A percentile compares a stretch with the other conserved stretches of the same genome.
Conservation (phyloP, 2,113 vertebrate genomes). For the Bettongia penicillata region DNA sequence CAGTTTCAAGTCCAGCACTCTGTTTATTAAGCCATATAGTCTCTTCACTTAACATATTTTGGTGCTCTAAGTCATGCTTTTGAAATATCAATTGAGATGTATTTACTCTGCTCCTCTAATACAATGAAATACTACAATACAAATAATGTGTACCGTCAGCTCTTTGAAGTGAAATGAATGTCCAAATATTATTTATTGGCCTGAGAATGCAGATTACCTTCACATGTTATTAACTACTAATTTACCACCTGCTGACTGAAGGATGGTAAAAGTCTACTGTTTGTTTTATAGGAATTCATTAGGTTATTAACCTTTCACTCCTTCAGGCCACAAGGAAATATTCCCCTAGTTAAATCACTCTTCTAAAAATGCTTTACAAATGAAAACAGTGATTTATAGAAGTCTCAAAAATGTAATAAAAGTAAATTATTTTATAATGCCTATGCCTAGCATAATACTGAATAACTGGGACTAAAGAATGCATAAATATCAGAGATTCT, state of each 20-base stretch:
- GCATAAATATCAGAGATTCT: background rate
- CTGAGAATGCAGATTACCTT: constrained; percentile 73
- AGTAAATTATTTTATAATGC: constrained; percentile 72
- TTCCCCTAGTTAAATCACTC: constrained; percentile 74
- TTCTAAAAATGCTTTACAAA: constrained; percentile 75
- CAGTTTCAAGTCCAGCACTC: background rate
- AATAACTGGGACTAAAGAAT: constrained; percentile 10
- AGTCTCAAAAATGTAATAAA: constrained; percentile 65
- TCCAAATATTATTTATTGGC: constrained; percentile 74
- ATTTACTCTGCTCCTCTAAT: constrained; percentile 42
- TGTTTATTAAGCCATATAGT: background rate
- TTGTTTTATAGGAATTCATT: constrained; percentile 85
- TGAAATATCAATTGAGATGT: constrained; percentile 52
- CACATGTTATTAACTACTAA: constrained; percentile 80
- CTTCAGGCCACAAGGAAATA: constrained; percentile 63
- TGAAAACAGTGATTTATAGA: constrained; percentile 77
- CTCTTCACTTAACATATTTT: background rate
- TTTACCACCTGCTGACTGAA: constrained; percentile 81
- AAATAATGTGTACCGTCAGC: constrained; percentile 65
- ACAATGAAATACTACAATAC: constrained; percentile 6
- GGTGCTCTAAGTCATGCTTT: constrained; percentile 54
- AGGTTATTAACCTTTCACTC: constrained; percentile 83
- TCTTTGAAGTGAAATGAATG: constrained; percentile 58
- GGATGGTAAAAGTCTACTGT: constrained; percentile 73
- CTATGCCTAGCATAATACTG: background rate